A percentile compares a stretch with the other conserved stretches of the same genome.
Conservation (phyloP, 2,797 vertebrate species). For the Acanthornis magna region DNA sequence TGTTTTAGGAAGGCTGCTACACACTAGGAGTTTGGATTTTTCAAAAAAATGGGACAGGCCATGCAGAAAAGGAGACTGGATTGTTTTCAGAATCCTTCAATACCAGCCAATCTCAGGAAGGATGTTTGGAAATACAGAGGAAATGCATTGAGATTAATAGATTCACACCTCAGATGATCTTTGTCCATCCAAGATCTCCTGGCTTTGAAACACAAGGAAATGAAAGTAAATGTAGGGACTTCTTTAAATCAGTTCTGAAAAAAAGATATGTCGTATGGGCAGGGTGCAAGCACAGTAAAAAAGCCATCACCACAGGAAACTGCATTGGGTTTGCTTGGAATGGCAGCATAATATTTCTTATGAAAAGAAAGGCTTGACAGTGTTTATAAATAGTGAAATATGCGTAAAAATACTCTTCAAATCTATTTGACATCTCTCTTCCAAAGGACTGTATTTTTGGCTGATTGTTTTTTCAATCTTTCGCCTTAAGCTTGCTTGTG, state of each 20-base stretch:
- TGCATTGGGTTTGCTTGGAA: background rate
- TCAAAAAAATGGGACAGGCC: background rate
- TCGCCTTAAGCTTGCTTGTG: background rate
- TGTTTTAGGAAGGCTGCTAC: background rate
- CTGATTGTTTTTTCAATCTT: background rate
- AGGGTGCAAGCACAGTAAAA: background rate
- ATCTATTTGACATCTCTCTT: constrained; percentile 14
- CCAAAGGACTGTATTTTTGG: constrained; percentile 6
- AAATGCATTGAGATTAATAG: background rate
- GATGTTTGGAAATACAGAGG: background rate
- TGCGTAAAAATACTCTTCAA: constrained; percentile 23
- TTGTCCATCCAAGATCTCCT: background rate
- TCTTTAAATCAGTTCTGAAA: constrained; percentile 7
- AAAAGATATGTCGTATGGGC: background rate
- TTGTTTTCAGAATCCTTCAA: background rate
- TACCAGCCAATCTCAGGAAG: constrained; percentile 1
- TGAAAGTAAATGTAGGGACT: background rate
- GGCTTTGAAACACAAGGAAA: background rate
- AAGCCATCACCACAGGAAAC: background rate
- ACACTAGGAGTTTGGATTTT: background rate
- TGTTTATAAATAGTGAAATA: constrained; percentile 44
- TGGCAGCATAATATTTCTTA: background rate
- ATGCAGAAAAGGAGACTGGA: background rate
- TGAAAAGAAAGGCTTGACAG: background rate
- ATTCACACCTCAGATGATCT: background rate